Evolutionary conservation across 2,797 vertebrate species (phyloP), one percentile per base, ranked within the genome.

Genomic region (Sebastes taczanowskii): DNA sequence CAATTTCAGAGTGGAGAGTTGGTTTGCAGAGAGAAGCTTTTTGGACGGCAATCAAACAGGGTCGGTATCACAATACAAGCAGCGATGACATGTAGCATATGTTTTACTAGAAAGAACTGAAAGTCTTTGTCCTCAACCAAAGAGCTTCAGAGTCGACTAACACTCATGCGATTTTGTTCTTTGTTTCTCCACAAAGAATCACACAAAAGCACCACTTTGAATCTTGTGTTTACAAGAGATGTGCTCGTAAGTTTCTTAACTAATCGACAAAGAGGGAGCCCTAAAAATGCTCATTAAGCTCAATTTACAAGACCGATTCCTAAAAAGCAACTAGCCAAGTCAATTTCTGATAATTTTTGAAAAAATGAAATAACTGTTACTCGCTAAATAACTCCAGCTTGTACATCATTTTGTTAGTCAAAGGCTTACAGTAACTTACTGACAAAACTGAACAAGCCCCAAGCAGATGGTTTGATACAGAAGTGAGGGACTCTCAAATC

Each of bases 201-300:
- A 46, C 42, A 46, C 42, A 46, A 18, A 46, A 46, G 42, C 42
- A 46, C 42, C 16, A 18, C 42, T 46, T 18, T 46, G 0, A 18
- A 4, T 46, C 6, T 46, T 46, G 16, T 7, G 0, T 7, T 46
- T 1, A 0, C 42, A 0, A 18, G 3, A 46, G 16, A 18, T 46
- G 42, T 18, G 16, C 42, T 46, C 42, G 4, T 46, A 46, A 46
- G 42, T 18, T 46, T 46, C 42, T 46, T 46, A 25, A 35, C 34
- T 38, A 38, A 38, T 38, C 2, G 35, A 38, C 35, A 42, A 16
- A 42, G 38, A 42, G 6, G 38, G 38, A 42, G 38, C 38, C 38
- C 38, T 42, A 42, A 25, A 56, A 67, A 32, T 9, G 0, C 46
- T 49, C 11, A 25, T 13, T 11, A 6, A 27, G 14, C 22, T 72